These are phyloP conservation scores for Lasioglossum figueresi DNA, from an alignment of 2,888 invertebrate species.

Conservation along the genomic window DNA sequence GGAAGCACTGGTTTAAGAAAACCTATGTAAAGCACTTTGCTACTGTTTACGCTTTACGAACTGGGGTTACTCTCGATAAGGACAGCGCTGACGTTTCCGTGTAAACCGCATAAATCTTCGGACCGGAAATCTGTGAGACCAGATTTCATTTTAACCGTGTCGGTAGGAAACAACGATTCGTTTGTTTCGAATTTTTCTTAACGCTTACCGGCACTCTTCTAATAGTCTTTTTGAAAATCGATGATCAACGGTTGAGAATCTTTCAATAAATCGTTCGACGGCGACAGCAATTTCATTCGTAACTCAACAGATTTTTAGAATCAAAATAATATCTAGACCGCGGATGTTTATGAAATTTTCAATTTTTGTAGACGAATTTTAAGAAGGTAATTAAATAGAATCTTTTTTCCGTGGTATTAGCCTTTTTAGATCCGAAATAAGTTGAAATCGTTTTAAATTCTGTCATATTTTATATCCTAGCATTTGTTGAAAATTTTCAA, in stretches of 20 bases:
- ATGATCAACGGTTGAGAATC: background rate
- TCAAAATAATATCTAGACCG: background rate
- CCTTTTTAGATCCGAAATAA: too few relatives aligned
- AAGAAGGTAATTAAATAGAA: too few relatives aligned
- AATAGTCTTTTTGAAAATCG: background rate
- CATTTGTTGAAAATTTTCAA: too few relatives aligned
- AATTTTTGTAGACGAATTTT: too few relatives aligned
- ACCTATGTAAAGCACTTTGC: conserved; percentile 24
- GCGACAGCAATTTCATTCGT: background rate
- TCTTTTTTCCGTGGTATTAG: too few relatives aligned
- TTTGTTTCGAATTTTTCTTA: background rate
- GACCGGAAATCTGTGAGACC: background rate
- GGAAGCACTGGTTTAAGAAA: conserved; percentile 13
- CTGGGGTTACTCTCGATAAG: background rate
- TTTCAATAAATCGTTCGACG: background rate
- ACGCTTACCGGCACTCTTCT: background rate
- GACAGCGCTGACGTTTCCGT: background rate
- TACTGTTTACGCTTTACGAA: background rate
- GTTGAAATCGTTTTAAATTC: too few relatives aligned
- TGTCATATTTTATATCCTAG: too few relatives aligned
- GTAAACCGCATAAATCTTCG: background rate
- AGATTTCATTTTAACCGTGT: background rate
- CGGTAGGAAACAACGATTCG: background rate
- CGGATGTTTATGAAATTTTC: too few relatives aligned
- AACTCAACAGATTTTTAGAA: background rate